phyloP scores from a whole-genome alignment of 1,140 invertebrate species.

The Diploscapter pachys region DNA sequence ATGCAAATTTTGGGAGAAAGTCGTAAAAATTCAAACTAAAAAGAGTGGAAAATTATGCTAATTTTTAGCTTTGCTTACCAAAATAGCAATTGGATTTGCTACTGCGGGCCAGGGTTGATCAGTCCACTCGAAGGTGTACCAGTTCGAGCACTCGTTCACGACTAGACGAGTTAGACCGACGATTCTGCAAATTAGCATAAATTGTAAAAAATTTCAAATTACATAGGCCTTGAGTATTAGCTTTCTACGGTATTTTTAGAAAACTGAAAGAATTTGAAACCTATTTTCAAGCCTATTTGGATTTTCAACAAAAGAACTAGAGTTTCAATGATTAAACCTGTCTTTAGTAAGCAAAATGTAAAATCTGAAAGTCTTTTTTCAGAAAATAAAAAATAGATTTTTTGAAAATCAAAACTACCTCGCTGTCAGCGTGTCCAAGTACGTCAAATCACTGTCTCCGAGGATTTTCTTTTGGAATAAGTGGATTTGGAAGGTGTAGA shows the following conservation, averaged over 20 bases:
- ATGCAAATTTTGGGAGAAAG: too few species aligned
- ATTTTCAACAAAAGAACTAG: too few species aligned
- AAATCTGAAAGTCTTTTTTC: too few species aligned
- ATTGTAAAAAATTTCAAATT: not conserved
- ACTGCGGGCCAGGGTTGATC: constrained; percentile 43
- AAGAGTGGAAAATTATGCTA: too few species aligned
- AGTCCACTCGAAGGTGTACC: constrained; percentile 40
- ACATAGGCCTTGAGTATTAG: constrained; percentile 38
- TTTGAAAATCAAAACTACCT: constrained; percentile 33
- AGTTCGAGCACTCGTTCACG: constrained; percentile 37
- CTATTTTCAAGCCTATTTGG: too few species aligned
- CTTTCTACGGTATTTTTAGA: too few species aligned
- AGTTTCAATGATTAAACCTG: too few species aligned
- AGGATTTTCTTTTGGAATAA: constrained; percentile 42
- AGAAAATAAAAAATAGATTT: not conserved
- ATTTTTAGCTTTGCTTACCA: constrained; percentile 21
- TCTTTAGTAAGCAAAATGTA: too few species aligned
- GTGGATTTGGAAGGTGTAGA: constrained; percentile 53
- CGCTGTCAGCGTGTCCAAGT: constrained; percentile 19
- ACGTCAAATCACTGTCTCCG: constrained; percentile 3
- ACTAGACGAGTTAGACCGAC: constrained; percentile 44
- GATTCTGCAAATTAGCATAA: constrained; percentile 37
- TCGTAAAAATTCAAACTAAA: too few species aligned
- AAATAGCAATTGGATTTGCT: constrained; percentile 43
- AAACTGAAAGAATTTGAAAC: too few species aligned